These are phyloP conservation scores for Dendrolimus pini DNA, from an alignment of 2,888 invertebrate genomes.

Conservation along the genomic window DNA sequence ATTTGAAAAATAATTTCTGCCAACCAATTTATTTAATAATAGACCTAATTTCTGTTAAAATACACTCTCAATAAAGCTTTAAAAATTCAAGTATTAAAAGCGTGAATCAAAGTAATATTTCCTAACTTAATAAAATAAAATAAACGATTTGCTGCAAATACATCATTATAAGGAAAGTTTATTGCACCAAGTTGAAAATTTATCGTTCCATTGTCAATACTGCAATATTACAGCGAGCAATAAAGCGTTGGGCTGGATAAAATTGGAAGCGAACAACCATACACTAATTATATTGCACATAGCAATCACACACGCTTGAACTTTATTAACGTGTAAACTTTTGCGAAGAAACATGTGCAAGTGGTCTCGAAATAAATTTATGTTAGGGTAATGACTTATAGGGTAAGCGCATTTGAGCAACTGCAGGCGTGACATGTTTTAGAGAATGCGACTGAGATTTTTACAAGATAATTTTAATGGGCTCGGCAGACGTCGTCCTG, in stretches of 20 bases:
- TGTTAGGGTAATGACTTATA: conserved; percentile 30
- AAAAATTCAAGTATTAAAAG: too few relatives aligned
- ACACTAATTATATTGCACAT: conserved; percentile 29
- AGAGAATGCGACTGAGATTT: too few relatives aligned
- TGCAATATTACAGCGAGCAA: conserved; percentile 8
- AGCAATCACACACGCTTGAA: conserved; percentile 18
- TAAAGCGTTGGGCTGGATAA: conserved; percentile 14
- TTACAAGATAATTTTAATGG: too few relatives aligned
- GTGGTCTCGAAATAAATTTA: conserved; percentile 49
- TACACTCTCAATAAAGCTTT: too few relatives aligned
- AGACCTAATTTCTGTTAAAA: too few relatives aligned
- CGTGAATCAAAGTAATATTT: too few relatives aligned
- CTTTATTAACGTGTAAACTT: conserved; percentile 34
- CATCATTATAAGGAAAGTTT: conserved; percentile 12
- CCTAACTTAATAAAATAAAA: neutral
- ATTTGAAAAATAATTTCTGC: too few relatives aligned
- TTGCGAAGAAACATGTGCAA: conserved; percentile 35
- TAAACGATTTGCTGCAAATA: neutral
- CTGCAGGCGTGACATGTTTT: neutral
- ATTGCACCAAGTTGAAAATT: conserved; percentile 27
- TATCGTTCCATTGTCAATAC: conserved; percentile 34
- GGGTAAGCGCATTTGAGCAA: conserved; percentile 6
- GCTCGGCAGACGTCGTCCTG: too few relatives aligned
- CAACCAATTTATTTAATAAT: too few relatives aligned
- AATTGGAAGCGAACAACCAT: conserved; percentile 20